Evolutionary conservation across 2,888 invertebrate genomes (phyloP).

Genomic region (Mythimna loreyi): DNA sequence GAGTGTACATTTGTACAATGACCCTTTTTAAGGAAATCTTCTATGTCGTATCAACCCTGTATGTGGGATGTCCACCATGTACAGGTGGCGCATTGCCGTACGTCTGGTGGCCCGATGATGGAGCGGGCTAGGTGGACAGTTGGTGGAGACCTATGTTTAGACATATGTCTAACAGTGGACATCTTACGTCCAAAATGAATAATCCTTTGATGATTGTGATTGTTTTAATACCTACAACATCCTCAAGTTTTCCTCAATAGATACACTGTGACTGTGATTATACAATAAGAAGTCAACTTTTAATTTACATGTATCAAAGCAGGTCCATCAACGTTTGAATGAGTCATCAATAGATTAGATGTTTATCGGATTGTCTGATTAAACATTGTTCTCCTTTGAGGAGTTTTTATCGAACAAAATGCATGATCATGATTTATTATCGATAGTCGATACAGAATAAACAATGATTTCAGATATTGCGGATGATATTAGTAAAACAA

Average conservation of each 20-base stretch:
- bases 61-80: no score
- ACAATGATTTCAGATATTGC: neutral
- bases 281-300: neutral
- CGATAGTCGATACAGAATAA: neutral
- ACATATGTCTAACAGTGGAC: no score
- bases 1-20: no score
- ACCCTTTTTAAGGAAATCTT: no score
- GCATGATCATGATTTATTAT: neutral
- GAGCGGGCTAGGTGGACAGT: no score
- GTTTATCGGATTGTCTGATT: slow-evolving; percentile 4
- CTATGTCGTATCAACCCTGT: no score
- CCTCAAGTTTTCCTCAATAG: neutral
- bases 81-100: no score
- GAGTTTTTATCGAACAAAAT: neutral
- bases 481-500: no score
- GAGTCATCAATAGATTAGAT: slow-evolving; percentile 21
- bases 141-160: no score
- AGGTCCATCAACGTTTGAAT: slow-evolving; percentile 3
- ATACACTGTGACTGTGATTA: neutral
- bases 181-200: no score
- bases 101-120: no score
- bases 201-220: no score
- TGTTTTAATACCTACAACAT: neutral
- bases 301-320: neutral
- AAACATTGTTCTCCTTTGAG: neutral